Evolutionary conservation across 2,113 vertebrate genomes (phyloP).

Genomic region (Arenaria interpres): DNA sequence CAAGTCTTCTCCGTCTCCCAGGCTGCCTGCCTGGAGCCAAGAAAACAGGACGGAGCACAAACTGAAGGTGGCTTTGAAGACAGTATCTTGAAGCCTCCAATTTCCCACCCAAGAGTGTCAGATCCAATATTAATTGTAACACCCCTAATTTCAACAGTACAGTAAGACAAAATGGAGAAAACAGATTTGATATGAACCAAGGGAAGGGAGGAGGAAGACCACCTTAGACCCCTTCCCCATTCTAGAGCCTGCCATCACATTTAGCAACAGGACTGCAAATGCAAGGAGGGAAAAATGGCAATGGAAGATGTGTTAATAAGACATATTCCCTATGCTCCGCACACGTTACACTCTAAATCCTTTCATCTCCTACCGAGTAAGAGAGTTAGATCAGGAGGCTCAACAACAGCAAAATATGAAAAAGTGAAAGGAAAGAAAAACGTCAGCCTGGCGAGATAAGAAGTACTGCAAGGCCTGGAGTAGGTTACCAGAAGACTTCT

Average conservation of each 20-base stretch:
- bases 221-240: neutral
- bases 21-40: neutral
- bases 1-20: constrained; percentile 17
- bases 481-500: neutral
- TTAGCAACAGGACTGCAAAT: neutral
- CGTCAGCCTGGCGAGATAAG: neutral
- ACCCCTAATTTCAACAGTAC: neutral
- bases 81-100: neutral
- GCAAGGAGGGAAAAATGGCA: neutral
- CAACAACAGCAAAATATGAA: constrained; percentile 12
- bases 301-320: neutral
- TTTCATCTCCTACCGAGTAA: neutral
- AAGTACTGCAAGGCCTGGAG: neutral
- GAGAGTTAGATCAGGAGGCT: neutral
- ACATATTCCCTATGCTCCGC: neutral
- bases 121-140: neutral
- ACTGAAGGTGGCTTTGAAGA: neutral
- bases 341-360: neutral
- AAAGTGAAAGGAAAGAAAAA: neutral
- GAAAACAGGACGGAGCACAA: neutral
- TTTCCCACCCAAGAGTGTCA: neutral
- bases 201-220: neutral
- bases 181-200: neutral
- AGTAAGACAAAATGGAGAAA: neutral
- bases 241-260: neutral